Evolutionary conservation across 1,140 invertebrate genomes (phyloP).

Genomic region (Megalonaias nervosa): DNA sequence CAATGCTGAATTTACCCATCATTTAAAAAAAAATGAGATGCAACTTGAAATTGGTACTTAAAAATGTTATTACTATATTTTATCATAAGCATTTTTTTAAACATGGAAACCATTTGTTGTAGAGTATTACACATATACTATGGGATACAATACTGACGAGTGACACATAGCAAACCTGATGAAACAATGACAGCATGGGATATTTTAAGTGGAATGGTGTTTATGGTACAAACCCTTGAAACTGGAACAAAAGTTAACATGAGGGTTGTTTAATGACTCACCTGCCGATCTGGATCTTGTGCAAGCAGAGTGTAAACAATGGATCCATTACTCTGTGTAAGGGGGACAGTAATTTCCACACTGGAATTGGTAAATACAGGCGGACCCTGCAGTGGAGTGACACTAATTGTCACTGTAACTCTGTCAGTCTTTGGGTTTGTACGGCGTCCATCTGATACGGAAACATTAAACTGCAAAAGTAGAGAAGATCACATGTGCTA

Average conservation of each 20-base stretch:
- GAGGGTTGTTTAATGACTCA: conserved; percentile 5
- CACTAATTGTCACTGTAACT: conserved; percentile 34
- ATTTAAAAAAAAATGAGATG: too few species aligned
- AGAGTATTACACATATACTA: too few species aligned
- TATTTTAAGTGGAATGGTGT: too few species aligned
- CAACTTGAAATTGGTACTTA: too few species aligned
- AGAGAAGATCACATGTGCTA: background rate
- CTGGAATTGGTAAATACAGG: conserved; percentile 41
- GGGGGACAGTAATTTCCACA: conserved; percentile 32
- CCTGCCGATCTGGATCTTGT: conserved; percentile 15
- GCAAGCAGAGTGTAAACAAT: conserved; percentile 18
- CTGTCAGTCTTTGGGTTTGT: conserved; percentile 12
- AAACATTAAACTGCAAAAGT: conserved; percentile 37
- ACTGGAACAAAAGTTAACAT: background rate
- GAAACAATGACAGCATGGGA: too few species aligned
- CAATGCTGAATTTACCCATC: too few species aligned
- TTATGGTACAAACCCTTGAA: too few species aligned
- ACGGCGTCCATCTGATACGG: conserved; percentile 29
- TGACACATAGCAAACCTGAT: too few species aligned
- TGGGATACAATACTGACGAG: too few species aligned
- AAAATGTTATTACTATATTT: too few species aligned
- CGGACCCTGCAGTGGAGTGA: conserved; percentile 35
- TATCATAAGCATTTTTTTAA: too few species aligned
- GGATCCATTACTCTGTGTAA: conserved; percentile 39
- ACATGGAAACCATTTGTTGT: too few species aligned